Evolutionary conservation across 2,797 vertebrate genomes (phyloP).

Genomic region (Gadopsis bispinosus): DNA sequence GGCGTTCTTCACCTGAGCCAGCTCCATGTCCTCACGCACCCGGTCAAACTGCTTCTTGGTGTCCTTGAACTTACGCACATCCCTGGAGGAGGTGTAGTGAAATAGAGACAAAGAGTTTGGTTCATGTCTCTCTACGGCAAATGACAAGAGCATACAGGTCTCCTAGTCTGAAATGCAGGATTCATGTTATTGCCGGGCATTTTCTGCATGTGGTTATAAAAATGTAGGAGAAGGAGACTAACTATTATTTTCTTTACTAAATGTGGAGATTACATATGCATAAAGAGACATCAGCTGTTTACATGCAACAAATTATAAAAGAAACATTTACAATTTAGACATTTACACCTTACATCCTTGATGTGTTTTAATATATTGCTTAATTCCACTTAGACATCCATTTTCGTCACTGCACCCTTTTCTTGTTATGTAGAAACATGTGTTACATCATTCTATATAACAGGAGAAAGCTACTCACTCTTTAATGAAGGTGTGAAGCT

Average conservation of each 20-base stretch:
- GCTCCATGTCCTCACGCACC: slow-evolving; percentile 95
- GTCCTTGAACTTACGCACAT: slow-evolving; percentile 96
- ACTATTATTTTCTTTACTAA: neutral
- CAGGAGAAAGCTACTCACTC: slow-evolving; percentile 86
- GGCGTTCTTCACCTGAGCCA: slow-evolving; percentile 95
- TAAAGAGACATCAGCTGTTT: neutral
- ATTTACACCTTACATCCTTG: neutral
- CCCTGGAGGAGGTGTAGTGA: slow-evolving; percentile 77
- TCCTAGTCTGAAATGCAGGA: neutral
- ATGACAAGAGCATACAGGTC: neutral
- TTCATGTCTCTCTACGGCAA: accelerated
- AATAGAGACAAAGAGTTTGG: neutral
- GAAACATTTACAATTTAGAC: neutral
- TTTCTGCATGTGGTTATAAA: neutral
- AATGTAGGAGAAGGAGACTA: neutral
- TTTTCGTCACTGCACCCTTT: neutral
- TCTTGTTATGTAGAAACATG: neutral
- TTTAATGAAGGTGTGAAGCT: slow-evolving; percentile 96
- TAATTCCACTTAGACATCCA: neutral
- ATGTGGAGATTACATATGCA: neutral
- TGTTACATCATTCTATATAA: neutral
- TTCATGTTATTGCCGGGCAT: neutral
- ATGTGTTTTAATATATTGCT: neutral
- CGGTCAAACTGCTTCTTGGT: slow-evolving; percentile 98
- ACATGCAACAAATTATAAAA: neutral